phyloP scores from a whole-genome alignment of 2,797 vertebrate species.

The Microtus obscurus region DNA sequence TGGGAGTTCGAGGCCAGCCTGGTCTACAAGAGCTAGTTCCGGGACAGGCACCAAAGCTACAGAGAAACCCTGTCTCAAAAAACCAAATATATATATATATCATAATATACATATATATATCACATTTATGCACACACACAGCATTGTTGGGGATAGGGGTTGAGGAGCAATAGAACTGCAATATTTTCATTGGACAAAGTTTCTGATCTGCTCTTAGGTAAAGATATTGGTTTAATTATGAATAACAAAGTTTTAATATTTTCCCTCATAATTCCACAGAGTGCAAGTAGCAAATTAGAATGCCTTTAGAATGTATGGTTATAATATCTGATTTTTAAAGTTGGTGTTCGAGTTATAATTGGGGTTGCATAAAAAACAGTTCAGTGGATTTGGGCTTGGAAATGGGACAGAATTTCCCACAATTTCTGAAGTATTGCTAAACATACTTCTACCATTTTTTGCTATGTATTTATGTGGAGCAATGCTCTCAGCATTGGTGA shows the following conservation, averaged over 20 bases:
- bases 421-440: background rate
- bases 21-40: no score
- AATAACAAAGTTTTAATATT: background rate
- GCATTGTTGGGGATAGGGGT: background rate
- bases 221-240: background rate
- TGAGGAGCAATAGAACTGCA: background rate
- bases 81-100: no score
- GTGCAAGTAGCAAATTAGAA: background rate
- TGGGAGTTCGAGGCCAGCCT: no score
- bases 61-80: no score
- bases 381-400: background rate
- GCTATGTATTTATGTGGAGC: background rate
- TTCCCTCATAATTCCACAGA: background rate
- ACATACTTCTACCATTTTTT: background rate
- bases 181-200: background rate
- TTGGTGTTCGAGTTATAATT: background rate
- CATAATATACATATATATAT: background rate
- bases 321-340: background rate
- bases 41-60: no score
- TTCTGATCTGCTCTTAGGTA: background rate
- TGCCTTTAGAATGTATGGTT: background rate
- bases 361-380: background rate
- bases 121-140: background rate
- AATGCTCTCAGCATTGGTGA: background rate
- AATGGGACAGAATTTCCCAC: background rate